These are phyloP conservation scores for Forbesichthys agassizii DNA, from an alignment of 2,113 vertebrate genomes.

Conservation along the genomic window DNA sequence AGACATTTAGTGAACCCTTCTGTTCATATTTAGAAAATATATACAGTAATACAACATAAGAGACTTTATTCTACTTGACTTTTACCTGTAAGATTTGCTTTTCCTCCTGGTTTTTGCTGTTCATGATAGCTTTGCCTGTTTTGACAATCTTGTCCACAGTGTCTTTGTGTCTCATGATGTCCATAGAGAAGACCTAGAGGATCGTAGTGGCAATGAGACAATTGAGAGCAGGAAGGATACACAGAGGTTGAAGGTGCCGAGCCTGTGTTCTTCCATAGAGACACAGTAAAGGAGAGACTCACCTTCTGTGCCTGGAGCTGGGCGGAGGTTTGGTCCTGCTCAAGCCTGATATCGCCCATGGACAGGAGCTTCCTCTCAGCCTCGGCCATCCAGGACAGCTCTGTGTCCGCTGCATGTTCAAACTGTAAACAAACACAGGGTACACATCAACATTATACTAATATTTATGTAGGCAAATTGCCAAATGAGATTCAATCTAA, in stretches of 20 bases:
- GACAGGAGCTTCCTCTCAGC: slow-evolving; percentile 88
- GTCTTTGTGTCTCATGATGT: slow-evolving; percentile 96
- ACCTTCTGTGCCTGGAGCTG: slow-evolving; percentile 99
- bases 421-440: slow-evolving; percentile 82
- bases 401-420: slow-evolving; percentile 88
- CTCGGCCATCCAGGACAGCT: slow-evolving; percentile 88
- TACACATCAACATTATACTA: slow-evolving; percentile 29
- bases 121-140: slow-evolving; percentile 86
- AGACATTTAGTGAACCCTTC: background rate
- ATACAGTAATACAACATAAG: background rate
- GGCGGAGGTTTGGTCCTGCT: slow-evolving; percentile 89
- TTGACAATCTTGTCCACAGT: slow-evolving; percentile 90
- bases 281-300: slow-evolving; percentile 35
- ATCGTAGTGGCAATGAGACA: slow-evolving; percentile 37
- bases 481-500: background rate
- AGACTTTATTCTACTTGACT: background rate
- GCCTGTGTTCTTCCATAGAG: slow-evolving; percentile 11
- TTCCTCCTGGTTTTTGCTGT: slow-evolving; percentile 85
- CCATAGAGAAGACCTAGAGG: slow-evolving; percentile 92
- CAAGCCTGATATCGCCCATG: slow-evolving; percentile 89
- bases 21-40: background rate
- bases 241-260: slow-evolving; percentile 23
- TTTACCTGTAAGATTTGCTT: slow-evolving; percentile 84
- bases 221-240: background rate
- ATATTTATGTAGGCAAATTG: slow-evolving; percentile 10